phyloP scores from a whole-genome alignment of 2,797 vertebrate species.

The Eulemur mongoz region DNA sequence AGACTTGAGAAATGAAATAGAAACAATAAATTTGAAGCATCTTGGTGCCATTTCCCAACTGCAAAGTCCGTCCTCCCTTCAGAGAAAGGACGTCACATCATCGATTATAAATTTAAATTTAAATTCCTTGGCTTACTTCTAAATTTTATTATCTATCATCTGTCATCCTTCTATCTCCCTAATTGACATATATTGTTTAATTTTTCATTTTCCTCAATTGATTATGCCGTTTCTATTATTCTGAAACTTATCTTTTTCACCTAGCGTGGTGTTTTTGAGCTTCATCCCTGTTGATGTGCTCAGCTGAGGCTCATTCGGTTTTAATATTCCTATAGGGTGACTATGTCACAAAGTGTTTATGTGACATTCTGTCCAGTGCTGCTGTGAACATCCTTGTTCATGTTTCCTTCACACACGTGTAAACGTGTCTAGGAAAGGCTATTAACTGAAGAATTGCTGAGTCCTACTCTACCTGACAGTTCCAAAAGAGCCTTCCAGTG shows the following conservation, averaged over 20 bases:
- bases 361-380: not conserved
- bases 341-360: too few species aligned
- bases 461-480: not conserved
- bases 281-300: rapidly evolving
- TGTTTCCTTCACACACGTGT: not conserved
- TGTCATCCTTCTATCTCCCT: not conserved
- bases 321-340: not conserved
- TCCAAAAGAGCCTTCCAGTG: not conserved
- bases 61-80: not conserved
- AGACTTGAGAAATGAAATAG: not conserved
- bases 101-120: not conserved
- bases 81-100: too few species aligned
- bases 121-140: not conserved
- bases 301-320: too few species aligned
- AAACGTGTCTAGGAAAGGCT: not conserved
- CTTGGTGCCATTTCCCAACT: too few species aligned
- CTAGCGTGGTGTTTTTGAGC: rapidly evolving
- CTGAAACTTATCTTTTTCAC: not conserved
- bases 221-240: not conserved
- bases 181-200: not conserved
- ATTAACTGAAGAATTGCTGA: too few species aligned
- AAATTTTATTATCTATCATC: not conserved
- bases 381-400: not conserved
- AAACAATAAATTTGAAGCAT: not conserved
- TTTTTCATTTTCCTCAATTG: not conserved